phyloP scores from a whole-genome alignment of 2,113 vertebrate genomes.

The Podiceps cristatus region DNA sequence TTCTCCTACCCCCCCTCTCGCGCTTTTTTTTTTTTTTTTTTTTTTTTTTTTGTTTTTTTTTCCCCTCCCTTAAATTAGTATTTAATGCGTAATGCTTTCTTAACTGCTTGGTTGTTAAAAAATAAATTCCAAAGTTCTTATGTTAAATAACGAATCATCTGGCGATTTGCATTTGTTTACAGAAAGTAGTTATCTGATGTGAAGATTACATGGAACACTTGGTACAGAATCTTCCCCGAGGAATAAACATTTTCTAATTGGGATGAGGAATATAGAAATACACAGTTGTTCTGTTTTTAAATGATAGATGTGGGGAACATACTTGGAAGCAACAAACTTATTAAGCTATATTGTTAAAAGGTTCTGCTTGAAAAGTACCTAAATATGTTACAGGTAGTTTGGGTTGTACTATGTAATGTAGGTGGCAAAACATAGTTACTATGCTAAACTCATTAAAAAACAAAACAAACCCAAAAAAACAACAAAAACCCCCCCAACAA shows the following conservation, averaged over 20 bases:
- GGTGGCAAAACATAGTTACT: not conserved
- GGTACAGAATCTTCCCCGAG: not conserved
- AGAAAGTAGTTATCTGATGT: not conserved
- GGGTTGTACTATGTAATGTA: not conserved
- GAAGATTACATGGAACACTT: not conserved
- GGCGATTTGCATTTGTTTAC: not conserved
- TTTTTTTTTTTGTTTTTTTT: not conserved
- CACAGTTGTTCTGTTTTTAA: not conserved
- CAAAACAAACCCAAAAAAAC: not conserved
- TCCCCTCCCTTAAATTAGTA: not conserved
- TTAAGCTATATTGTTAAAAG: not conserved
- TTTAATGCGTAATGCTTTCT: not conserved
- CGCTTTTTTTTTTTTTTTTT: too few relatives aligned
- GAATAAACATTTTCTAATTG: not conserved
- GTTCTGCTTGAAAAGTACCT: not conserved
- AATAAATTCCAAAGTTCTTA: not conserved
- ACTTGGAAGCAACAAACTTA: not conserved
- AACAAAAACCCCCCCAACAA: too few relatives aligned
- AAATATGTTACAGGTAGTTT: not conserved
- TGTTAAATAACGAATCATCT: not conserved
- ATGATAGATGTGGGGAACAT: not conserved
- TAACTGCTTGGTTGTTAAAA: not conserved
- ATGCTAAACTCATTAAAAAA: not conserved
- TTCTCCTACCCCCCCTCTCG: rapidly evolving
- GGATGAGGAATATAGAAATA: not conserved